phyloP scores from a whole-genome alignment of 1,140 invertebrate genomes.

The Tyrophagus putrescentiae region DNA sequence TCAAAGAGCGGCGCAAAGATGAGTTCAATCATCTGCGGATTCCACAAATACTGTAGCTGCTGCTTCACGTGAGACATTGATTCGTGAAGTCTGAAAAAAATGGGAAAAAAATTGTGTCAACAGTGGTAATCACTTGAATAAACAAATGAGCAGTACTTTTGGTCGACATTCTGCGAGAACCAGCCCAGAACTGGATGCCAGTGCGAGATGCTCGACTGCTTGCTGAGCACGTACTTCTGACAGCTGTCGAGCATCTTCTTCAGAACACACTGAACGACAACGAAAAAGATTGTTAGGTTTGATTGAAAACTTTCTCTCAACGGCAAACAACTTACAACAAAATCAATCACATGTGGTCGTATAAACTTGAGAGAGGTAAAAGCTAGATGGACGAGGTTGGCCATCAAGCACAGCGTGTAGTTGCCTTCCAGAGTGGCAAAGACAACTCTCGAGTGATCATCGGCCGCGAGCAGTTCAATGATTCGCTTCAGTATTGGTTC shows the following conservation, averaged over 20 bases:
- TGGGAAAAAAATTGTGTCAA: neutral
- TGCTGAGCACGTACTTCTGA: slow-evolving; percentile 64
- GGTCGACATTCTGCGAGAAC: slow-evolving; percentile 72
- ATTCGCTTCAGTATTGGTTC: slow-evolving; percentile 54
- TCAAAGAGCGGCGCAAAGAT: slow-evolving; percentile 37
- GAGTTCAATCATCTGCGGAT: slow-evolving; percentile 44
- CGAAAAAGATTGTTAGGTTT: slow-evolving; percentile 12
- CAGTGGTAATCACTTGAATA: too few relatives aligned
- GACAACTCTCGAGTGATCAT: slow-evolving; percentile 65
- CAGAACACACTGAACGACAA: slow-evolving; percentile 48
- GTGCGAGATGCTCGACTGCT: slow-evolving; percentile 74
- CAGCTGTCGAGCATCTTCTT: slow-evolving; percentile 64
- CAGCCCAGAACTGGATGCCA: slow-evolving; percentile 97
- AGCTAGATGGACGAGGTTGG: slow-evolving; percentile 52
- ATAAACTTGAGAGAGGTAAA: slow-evolving; percentile 43
- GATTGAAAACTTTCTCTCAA: slow-evolving; percentile 2
- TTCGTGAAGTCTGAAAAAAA: slow-evolving; percentile 52
- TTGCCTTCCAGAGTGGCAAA: slow-evolving; percentile 75
- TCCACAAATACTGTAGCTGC: slow-evolving; percentile 74
- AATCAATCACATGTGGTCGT: slow-evolving; percentile 28
- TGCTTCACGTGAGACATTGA: slow-evolving; percentile 58
- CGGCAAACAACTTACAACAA: slow-evolving; percentile 33
- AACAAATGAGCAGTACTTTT: too few relatives aligned
- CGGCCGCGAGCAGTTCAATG: slow-evolving; percentile 55
- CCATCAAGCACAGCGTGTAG: slow-evolving; percentile 64